Percentiles rank a stretch among this genome's conserved stretches.
phyloP scores from a whole-genome alignment of 2,113 vertebrate species.

The Sturnira hondurensis region DNA sequence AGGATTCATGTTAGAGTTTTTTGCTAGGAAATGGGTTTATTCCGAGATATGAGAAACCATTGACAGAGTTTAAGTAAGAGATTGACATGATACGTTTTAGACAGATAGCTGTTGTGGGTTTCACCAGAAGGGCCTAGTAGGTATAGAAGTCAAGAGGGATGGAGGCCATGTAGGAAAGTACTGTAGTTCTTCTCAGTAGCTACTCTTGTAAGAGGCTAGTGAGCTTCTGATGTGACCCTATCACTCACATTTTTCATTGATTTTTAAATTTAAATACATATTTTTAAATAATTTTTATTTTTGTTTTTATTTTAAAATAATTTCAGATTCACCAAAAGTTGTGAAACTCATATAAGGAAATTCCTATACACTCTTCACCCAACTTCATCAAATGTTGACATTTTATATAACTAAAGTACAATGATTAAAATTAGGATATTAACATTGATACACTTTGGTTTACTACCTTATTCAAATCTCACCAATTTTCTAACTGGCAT shows the following conservation, averaged over 20 bases:
- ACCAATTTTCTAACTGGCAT: neutral
- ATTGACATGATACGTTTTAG: neutral
- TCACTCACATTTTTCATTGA: neutral
- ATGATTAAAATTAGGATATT: neutral
- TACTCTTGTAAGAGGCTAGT: neutral
- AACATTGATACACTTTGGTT: neutral
- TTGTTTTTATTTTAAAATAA: constrained; percentile 14
- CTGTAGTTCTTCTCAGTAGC: neutral
- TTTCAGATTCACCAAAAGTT: neutral
- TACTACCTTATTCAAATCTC: neutral
- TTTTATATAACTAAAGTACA: neutral
- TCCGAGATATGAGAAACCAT: neutral
- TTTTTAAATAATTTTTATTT: neutral
- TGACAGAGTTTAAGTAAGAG: neutral
- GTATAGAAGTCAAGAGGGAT: neutral
- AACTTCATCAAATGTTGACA: neutral
- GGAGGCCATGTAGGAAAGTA: neutral
- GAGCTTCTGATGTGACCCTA: neutral
- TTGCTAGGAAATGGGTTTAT: neutral
- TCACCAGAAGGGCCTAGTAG: neutral
- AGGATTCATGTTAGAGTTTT: neutral
- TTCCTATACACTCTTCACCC: neutral
- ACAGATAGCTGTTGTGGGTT: neutral
- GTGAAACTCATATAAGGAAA: neutral
- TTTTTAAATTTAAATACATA: neutral